Evolutionary conservation across 2,888 invertebrate genomes (phyloP), one percentile per base, ranked within the genome.

Genomic region (Sylvicola cinctus): DNA sequence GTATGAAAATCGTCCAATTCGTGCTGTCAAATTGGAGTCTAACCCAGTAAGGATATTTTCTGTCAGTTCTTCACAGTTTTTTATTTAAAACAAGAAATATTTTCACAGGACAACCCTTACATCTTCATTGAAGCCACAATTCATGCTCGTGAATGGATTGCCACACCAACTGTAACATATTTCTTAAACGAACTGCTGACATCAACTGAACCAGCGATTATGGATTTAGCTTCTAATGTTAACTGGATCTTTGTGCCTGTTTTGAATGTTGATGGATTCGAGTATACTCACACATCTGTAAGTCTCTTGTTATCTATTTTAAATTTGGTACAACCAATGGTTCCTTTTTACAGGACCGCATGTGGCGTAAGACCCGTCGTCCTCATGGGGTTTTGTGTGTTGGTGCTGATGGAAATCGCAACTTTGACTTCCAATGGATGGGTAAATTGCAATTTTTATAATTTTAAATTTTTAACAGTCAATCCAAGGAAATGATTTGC

Each of bases 181-280:
- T 65, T 80, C 33, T 67, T 81, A 16, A 70, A 78, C 42, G 63
- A 76, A 49, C 53, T 81, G 12, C 51, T 80, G 12, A 70, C 66
- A 1, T 73, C 71, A 27, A 47, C 49, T 2, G 63, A 74, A 40
- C 43, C 61, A 2, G 56, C 55, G 17, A 60, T 73, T 0, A 59
- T 67, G 16, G 49, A 54, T 10, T 50, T 79, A 44, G 70, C 74
- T 2, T 68, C 75, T 40, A 61, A 61, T 35, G 70, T 73, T 42
- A 73, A 79, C 43, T 81, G 78, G 77, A 74, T 78, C 46, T 63
- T 81, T 38, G 62, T 81, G 37, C 79, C 80, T 0, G 67, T 73
- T 1, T 55, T 65, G 3, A 80, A 80, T 50, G 76, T 77, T 23
- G 79, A 80, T 55, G 79, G 79, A 11, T 79, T 74, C 47, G 64